Conservation (phyloP, 2,888 invertebrate genomes). For the Drosophila differens region DNA sequence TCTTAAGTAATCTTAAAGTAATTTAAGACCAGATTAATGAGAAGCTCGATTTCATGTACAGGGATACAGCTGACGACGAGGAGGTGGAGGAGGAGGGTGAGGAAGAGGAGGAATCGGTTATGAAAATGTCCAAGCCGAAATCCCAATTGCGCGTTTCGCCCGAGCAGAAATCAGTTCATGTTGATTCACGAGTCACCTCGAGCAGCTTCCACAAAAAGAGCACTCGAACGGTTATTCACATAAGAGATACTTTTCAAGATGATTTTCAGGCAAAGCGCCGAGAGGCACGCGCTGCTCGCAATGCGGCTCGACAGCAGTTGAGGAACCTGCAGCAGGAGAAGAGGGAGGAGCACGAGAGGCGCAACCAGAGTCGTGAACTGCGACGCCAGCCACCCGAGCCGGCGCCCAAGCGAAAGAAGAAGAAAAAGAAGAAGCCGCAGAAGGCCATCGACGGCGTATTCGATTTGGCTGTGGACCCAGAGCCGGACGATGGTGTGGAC, state of each 20-base stretch:
- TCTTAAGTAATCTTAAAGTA: background rate
- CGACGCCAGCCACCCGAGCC: conserved; percentile 5
- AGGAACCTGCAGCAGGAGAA: conserved; percentile 39
- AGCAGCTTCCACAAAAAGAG: background rate
- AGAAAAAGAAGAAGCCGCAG: conserved; percentile 11
- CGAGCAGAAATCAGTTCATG: background rate
- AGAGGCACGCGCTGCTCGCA: conserved; percentile 41
- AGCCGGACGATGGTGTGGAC: conserved; percentile 59
- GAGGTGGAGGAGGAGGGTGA: conserved; percentile 39
- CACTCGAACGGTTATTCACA: fast-evolving
- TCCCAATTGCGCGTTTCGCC: background rate
- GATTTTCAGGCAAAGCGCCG: conserved; percentile 7
- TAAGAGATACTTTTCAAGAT: background rate
- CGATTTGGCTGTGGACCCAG: conserved; percentile 59
- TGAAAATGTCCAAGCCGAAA: background rate
- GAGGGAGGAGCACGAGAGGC: conserved; percentile 30
- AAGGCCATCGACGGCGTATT: conserved; percentile 41
- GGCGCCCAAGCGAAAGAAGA: conserved; percentile 8
- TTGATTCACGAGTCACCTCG: background rate
- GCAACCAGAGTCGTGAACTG: conserved; percentile 24
- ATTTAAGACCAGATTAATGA: background rate
- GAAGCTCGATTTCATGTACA: background rate
- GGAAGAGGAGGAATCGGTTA: background rate
- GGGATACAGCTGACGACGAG: conserved; percentile 38
- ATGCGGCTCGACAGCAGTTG: conserved; percentile 50